A percentile compares a stretch with the other conserved stretches of the same genome.
These are phyloP conservation scores for Lagenorhynchus albirostris DNA, from an alignment of 2,113 vertebrate genomes.

Conservation along the genomic window DNA sequence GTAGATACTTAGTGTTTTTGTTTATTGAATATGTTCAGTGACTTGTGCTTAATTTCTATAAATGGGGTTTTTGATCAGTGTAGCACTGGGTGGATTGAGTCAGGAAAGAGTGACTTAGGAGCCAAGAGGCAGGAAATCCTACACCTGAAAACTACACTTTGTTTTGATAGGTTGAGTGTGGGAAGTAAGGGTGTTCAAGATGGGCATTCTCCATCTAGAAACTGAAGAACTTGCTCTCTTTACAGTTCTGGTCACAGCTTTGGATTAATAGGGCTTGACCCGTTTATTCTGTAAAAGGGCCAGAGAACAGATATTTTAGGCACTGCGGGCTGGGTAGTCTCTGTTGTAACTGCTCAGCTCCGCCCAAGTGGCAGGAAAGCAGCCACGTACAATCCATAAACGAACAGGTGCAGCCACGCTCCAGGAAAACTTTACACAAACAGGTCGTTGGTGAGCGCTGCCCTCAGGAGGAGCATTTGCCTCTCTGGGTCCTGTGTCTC, in stretches of 20 bases:
- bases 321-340: neutral
- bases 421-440: neutral
- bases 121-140: neutral
- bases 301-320: neutral
- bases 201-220: neutral
- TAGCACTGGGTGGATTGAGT: neutral
- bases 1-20: neutral
- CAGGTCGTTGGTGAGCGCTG: neutral
- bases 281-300: neutral
- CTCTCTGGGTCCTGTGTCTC: accelerated
- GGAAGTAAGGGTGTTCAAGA: neutral
- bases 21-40: no score
- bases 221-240: neutral
- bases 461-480: neutral
- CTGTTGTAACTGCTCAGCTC: neutral
- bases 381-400: accelerated
- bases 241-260: neutral
- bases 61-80: neutral
- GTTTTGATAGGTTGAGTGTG: neutral
- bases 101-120: neutral
- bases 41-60: neutral
- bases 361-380: neutral
- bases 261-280: neutral
- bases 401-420: accelerated
- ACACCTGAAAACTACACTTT: neutral